phyloP scores from a whole-genome alignment of 2,797 vertebrate genomes.

The Helarctos malayanus region DNA sequence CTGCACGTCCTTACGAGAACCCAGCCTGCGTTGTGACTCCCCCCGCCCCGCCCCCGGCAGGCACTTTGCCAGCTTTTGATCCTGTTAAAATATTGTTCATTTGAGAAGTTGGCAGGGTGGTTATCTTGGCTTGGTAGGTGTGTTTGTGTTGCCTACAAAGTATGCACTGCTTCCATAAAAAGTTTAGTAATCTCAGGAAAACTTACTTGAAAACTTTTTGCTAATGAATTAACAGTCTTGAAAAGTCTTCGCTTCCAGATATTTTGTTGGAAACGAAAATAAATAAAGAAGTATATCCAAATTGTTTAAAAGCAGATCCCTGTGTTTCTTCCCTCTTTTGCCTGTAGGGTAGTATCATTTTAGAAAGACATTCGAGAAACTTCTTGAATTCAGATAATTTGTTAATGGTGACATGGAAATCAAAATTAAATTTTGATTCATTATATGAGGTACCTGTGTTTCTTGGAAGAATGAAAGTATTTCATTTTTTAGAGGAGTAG shows the following conservation, averaged over 20 bases:
- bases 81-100: neutral
- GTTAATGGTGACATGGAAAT: slow-evolving; percentile 19
- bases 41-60: neutral
- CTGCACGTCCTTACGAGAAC: neutral
- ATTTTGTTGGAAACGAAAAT: neutral
- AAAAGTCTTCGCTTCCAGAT: neutral
- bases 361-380: slow-evolving; percentile 2
- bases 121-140: neutral
- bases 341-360: neutral
- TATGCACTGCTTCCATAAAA: neutral
- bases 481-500: neutral
- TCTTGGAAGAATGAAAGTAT: slow-evolving; percentile 18
- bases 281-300: neutral
- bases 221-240: neutral
- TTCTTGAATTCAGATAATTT: slow-evolving; percentile 4
- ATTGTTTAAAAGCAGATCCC: slow-evolving; percentile 28
- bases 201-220: neutral
- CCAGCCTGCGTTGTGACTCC: rapidly evolving
- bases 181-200: neutral
- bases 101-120: slow-evolving; percentile 30
- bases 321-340: neutral
- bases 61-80: neutral
- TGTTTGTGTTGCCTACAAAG: neutral
- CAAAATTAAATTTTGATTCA: neutral
- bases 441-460: neutral